Evolutionary conservation across 1,140 invertebrate species (phyloP), one percentile per base, ranked within the genome.

Genomic region (Chlorops oryzae): DNA sequence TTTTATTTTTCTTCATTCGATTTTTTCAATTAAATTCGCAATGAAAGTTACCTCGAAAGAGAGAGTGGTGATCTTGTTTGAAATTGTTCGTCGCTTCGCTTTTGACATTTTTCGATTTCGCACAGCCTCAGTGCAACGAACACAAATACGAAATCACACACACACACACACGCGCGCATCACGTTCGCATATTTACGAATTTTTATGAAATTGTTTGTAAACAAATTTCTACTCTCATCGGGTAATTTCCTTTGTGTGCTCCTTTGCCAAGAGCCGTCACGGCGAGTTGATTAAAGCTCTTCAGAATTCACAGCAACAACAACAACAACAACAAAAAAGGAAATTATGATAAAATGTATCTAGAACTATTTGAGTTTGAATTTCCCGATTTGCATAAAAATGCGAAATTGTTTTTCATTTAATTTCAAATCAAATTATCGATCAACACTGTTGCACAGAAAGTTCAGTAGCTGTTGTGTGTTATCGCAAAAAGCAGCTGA

Each of bases 121-220:
- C 9, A 32, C 28, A n/a, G 28, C n/a, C 9, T 9, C 9, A 17
- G 9, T 17, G n/a, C 5, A 9, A 17, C 5, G 5, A 5, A 9
- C 44, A 47, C 34, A 51, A 50, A 47, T 56, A 51, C 55, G 52
- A 59, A 57, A 54, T 47, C 42, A 54, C 45, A 52, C 34, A 48
- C 18, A 54, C 37, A 56, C 47, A 50, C 27, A 50, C 51, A 50
- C 41, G 41, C 42, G 38, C 46, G 46, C 54, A 51, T 56, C 55
- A 54, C 55, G 9, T n/a, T 9, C 28, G n/a, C n/a, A 32, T n/a
- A 32, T 32, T 32, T 32, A 56, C 12, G 41, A 53, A 49, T 47
- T 59, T 54, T 56, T 50, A n/a, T n/a, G n/a, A n/a, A n/a, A n/a
- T n/a, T n/a, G n/a, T n/a, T n/a, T n/a, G n/a, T n/a, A n/a, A n/a